phyloP scores from a whole-genome alignment of 2,113 vertebrate genomes.

The Psophia crepitans region DNA sequence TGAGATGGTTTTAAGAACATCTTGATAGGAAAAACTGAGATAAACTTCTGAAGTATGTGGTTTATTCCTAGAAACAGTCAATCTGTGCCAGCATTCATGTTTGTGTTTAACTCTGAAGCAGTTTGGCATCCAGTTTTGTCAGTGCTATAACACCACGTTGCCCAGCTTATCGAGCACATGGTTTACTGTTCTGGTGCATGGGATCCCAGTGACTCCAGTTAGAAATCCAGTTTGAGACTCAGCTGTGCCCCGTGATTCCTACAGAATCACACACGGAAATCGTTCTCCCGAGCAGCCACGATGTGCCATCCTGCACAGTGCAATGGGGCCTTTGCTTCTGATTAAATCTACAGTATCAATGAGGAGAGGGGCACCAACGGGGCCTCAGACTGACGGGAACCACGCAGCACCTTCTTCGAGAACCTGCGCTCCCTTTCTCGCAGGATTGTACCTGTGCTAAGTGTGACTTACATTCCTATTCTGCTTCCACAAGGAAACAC shows the following conservation, averaged over 20 bases:
- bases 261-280: background rate
- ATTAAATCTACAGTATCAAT: background rate
- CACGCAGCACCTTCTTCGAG: background rate
- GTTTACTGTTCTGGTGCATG: background rate
- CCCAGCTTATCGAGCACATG: background rate
- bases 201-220: background rate
- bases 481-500: background rate
- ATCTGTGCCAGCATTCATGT: background rate
- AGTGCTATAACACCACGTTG: background rate
- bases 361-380: background rate
- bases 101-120: background rate
- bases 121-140: background rate
- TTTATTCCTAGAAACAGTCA: background rate
- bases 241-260: background rate
- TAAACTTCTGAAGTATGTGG: background rate
- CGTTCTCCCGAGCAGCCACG: accelerated
- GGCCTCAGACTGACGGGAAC: background rate
- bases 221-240: background rate
- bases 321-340: background rate
- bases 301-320: background rate
- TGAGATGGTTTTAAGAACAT: background rate
- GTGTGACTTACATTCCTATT: background rate
- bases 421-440: background rate
- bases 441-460: background rate
- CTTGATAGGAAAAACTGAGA: background rate